These are phyloP conservation scores for Collichthys lucidus DNA, from an alignment of 2,113 vertebrate genomes.

Conservation along the genomic window DNA sequence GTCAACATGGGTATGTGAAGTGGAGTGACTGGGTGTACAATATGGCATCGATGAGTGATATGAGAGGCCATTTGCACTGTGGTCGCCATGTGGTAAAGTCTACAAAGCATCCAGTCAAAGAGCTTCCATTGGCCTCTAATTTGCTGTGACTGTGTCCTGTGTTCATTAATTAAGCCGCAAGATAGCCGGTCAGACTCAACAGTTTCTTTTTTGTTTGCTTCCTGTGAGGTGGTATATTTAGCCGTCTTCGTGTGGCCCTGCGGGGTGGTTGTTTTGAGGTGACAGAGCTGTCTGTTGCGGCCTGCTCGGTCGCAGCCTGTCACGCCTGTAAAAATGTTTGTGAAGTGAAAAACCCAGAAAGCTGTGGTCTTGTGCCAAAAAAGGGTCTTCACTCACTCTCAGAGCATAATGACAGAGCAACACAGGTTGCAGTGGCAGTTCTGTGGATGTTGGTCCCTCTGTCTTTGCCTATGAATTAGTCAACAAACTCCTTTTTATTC, in stretches of 20 bases:
- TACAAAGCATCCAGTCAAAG: conserved; percentile 67
- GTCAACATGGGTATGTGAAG: conserved; percentile 9
- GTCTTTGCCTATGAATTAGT: conserved; percentile 1
- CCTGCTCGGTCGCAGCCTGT: conserved; percentile 73
- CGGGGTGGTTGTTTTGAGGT: conserved; percentile 78
- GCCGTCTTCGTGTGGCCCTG: conserved; percentile 77
- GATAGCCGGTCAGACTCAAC: conserved; percentile 57
- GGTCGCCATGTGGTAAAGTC: conserved; percentile 47
- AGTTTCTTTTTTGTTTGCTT: conserved; percentile 41
- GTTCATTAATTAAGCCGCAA: conserved; percentile 81
- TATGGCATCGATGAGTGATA: conserved; percentile 41
- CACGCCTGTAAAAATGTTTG: conserved; percentile 85
- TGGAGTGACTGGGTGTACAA: conserved; percentile 34
- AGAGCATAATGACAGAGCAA: conserved; percentile 76
- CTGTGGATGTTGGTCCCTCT: conserved; percentile 20
- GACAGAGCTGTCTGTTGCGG: conserved; percentile 78
- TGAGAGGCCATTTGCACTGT: conserved; percentile 59
- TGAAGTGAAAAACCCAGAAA: conserved; percentile 79
- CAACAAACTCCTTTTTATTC: conserved; percentile 45
- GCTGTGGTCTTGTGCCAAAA: conserved; percentile 75
- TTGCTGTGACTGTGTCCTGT: conserved; percentile 71
- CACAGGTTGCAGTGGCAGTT: conserved; percentile 55
- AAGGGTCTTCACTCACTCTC: conserved; percentile 69
- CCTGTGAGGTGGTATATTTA: conserved; percentile 79
- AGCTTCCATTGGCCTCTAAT: conserved; percentile 76